These are phyloP conservation scores for Operophtera brumata DNA, from an alignment of 2,888 invertebrate species.

Conservation along the genomic window DNA sequence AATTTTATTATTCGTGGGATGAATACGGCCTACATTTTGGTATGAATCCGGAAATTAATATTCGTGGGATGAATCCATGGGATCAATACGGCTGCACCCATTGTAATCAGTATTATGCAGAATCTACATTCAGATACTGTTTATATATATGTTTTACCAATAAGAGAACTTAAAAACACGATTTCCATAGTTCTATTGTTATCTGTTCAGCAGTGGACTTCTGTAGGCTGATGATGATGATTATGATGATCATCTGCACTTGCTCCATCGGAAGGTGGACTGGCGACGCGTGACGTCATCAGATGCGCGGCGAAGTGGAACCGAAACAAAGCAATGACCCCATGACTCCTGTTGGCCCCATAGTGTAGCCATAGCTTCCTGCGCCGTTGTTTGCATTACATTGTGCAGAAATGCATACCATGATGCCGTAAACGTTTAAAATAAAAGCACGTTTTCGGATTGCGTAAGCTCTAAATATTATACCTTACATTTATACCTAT, in stretches of 20 bases:
- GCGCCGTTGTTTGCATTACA: constrained; percentile 7
- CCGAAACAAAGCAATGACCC: constrained; percentile 63
- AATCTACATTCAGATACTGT: no score
- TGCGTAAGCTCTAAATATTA: constrained; percentile 18
- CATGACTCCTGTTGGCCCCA: constrained; percentile 46
- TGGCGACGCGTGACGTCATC: constrained; percentile 70
- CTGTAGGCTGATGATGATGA: no score
- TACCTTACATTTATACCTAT: neutral
- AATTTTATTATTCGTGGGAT: no score
- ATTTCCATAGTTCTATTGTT: no score
- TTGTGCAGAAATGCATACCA: constrained; percentile 9
- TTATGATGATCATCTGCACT: constrained; percentile 50
- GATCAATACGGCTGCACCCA: no score
- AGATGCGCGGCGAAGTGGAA: constrained; percentile 66
- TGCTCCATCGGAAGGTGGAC: constrained; percentile 54
- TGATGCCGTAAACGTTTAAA: neutral
- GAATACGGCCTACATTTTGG: no score
- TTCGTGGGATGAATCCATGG: no score
- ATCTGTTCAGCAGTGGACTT: no score
- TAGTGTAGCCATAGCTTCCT: constrained; percentile 28
- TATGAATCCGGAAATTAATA: no score
- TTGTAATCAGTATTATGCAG: no score
- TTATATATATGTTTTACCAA: no score
- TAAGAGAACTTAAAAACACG: no score
- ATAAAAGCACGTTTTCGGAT: neutral